Percentiles rank a stretch among this genome's conserved stretches.
Evolutionary conservation across 2,113 vertebrate species (phyloP).

Genomic region (Corythaeola cristata): DNA sequence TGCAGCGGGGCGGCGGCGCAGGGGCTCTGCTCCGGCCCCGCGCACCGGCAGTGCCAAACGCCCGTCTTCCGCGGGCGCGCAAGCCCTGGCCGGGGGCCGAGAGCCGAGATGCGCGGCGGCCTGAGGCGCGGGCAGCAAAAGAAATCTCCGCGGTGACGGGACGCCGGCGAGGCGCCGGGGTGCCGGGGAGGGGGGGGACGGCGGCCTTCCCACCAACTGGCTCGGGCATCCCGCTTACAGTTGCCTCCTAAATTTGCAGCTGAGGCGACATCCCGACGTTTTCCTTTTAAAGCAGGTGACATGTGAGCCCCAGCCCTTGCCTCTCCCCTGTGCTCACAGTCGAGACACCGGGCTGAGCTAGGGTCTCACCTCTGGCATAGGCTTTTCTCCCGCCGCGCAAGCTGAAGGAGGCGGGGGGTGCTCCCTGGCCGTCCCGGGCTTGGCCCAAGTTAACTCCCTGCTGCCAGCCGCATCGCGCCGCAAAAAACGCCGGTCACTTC

Average conservation of each 20-base stretch:
- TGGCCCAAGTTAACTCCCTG: neutral
- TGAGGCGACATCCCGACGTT: too few species aligned
- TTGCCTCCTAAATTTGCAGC: fast-evolving
- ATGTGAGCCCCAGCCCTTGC: neutral
- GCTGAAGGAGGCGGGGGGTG: too few species aligned
- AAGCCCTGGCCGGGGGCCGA: neutral
- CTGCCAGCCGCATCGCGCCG: neutral
- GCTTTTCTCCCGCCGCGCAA: neutral
- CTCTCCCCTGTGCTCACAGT: fast-evolving
- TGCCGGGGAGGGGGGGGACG: fast-evolving
- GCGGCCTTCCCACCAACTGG: neutral
- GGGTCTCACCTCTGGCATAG: fast-evolving
- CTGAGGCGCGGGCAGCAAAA: neutral
- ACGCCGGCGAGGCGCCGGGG: too few species aligned
- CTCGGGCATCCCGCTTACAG: neutral
- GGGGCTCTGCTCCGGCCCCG: neutral
- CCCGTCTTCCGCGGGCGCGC: neutral
- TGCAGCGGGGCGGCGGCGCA: neutral
- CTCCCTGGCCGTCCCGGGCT: too few species aligned
- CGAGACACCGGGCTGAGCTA: neutral
- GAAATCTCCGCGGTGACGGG: neutral
- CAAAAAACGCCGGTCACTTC: too few species aligned
- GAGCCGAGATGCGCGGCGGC: neutral
- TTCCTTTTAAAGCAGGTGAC: fast-evolving
- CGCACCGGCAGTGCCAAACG: fast-evolving